A percentile compares a stretch with the other conserved stretches of the same genome.
phyloP scores from a whole-genome alignment of 2,113 vertebrate genomes.

The Monarcha castaneiventris region DNA sequence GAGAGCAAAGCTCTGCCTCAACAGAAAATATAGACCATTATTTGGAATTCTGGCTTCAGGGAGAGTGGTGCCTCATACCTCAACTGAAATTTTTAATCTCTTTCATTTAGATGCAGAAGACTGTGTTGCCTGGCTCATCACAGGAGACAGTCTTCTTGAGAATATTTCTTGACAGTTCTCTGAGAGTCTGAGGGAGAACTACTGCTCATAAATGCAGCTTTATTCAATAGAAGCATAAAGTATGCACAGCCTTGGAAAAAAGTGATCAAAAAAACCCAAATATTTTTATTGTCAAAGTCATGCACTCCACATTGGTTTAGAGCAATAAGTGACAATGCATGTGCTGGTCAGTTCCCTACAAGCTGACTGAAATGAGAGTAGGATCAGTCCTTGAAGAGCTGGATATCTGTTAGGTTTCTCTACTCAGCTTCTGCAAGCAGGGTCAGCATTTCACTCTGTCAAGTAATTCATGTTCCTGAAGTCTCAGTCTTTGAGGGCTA shows the following conservation, averaged over 20 bases:
- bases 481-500: not conserved
- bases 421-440: not conserved
- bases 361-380: not conserved
- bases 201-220: not conserved
- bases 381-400: not conserved
- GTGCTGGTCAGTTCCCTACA: not conserved
- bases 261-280: not conserved
- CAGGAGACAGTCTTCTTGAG: not conserved
- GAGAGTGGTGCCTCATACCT: not conserved
- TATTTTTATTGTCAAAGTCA: not conserved
- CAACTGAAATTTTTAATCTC: not conserved
- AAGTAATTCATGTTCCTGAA: not conserved
- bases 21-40: not conserved
- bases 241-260: not conserved
- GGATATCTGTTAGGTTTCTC: not conserved
- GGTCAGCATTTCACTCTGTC: not conserved
- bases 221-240: not conserved
- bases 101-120: not conserved
- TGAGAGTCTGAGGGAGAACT: not conserved
- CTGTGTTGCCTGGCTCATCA: not conserved
- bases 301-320: not conserved
- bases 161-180: not conserved
- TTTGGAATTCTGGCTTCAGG: not conserved
- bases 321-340: not conserved
- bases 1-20: not conserved